Evolutionary conservation across 2,797 vertebrate genomes (phyloP), one percentile per base, ranked within the genome.

Genomic region (Adrianichthys oophorus): DNA sequence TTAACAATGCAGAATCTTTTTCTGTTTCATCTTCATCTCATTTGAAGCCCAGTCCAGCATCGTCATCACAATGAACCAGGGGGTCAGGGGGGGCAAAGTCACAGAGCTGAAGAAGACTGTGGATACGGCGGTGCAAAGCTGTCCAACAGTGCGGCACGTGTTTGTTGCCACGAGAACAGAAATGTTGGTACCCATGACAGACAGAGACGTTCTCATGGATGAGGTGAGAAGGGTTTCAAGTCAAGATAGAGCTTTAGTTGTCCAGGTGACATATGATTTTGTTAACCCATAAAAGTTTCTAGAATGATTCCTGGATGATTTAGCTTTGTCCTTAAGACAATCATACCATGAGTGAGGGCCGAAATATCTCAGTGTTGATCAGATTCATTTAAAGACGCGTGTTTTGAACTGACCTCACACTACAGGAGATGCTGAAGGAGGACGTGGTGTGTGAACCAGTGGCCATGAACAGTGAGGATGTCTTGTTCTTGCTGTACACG

Each of bases 41-140:
- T 2, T 52, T 82, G 24, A 70, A 97, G 97, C 96, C 67, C 90
- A 92, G 77, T 98, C 95, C 87, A 96, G 93, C 87, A 94, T 92
- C 24, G 85, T 99, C 71, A 93, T 99, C 84, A 99, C 97, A 0
- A 92, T 92, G 80, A 97, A 98, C 89, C 94, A 98, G 82, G 95
- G 92, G 2, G 76, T 98, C 65, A 88, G 96, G 54, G 96, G 93
- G 19, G 96, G 96, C 1, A 93, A 94, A 4, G 59, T 90, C 62
- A 76, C 83, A 18, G 87, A 94, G 62, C 90, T 98, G 79, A 99
- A 99, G 90, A 88, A 63, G 42, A 94, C 92, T 0, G 95, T 99
- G 90, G 95, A 98, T 16, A 62, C 85, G 56, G 95, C 96, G 0
- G 90, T 98, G 44, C 91, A 93, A 83, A 89, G 48, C 57, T 99